Base-by-base conservation (phyloP, 2,797 vertebrate species). In the Heteromormyrus szaboi region DNA sequence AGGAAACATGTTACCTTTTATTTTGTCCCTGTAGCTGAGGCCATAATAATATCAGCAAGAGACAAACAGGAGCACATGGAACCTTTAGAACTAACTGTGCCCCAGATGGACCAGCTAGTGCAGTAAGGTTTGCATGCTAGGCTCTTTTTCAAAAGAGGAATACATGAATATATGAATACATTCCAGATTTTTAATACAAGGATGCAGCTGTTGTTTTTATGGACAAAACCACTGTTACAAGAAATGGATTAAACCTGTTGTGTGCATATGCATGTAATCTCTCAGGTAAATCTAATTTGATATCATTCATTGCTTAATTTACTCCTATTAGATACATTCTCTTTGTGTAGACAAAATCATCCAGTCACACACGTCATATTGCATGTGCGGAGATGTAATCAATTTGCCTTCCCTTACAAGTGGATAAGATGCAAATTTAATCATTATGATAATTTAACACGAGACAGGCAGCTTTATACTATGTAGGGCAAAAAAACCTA, bases 351-450 rank as follows among this genome's bases (percentile, higher is more conserved):
- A 81, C 44, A 81, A 8, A 81, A 22, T 46, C 76, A 81, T n/a
- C n/a, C 37, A n/a, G 19, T 81, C 41, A 22, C 3, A 46, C 41
- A 81, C 41, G 7, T 46, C 41, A 44, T n/a, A 79, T 19, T 79
- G 19, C 76, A 46, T 44, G 76, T 81, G 76, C 7, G 2, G 76
- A 46, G 41, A 81, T 37, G 41, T 81, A 81, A 46, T 81, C 41
- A 81, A 46, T 81, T 81, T 81, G 68, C 68, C 33, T 76, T 76
- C 33, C 68, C 76, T 81, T 19, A 81, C 76, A 44, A 46, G 17
- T 81, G 19, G 76, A 81, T 81, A 81, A 46, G 76, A 81, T 46
- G 76, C 76, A 81, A 81, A 46, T 81, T 81, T 81, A n/a, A 81
- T 44, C 19, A 41, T 81, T 81, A 81, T 44, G 12, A 81, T 81